These are phyloP conservation scores for Spilosoma lubricipeda DNA, from an alignment of 2,888 invertebrate genomes.

Conservation along the genomic window DNA sequence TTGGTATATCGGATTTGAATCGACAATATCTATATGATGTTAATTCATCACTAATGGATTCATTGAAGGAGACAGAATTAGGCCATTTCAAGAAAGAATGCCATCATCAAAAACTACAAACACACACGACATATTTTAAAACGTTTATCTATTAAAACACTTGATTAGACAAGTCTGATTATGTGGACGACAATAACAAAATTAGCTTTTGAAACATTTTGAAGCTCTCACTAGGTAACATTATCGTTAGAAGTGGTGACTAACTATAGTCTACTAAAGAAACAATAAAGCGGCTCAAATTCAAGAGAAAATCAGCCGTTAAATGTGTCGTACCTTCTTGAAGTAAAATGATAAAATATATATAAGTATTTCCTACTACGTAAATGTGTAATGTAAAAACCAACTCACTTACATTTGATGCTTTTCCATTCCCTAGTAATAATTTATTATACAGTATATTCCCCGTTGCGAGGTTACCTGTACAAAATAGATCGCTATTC, in stretches of 20 bases:
- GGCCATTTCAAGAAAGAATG: no score
- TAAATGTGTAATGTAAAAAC: not conserved
- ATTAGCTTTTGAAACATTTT: not conserved
- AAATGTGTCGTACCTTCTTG: not conserved
- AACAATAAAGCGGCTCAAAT: not conserved
- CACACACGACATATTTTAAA: no score
- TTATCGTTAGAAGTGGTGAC: not conserved
- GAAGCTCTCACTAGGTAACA: no score
- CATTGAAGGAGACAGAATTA: no score
- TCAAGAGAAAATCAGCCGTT: not conserved
- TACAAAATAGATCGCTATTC: conserved; percentile 42
- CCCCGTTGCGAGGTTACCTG: conserved; percentile 22
- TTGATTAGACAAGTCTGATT: not conserved
- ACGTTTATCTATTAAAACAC: no score
- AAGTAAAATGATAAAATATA: not conserved
- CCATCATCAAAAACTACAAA: no score
- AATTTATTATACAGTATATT: conserved; percentile 34
- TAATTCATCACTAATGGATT: no score
- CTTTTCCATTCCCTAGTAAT: conserved; percentile 21
- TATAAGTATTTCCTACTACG: no score
- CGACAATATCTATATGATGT: no score
- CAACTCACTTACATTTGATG: conserved; percentile 14
- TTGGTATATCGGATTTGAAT: not conserved
- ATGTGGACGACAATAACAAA: not conserved
- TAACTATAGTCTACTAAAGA: not conserved